Percentiles rank a stretch among this genome's conserved stretches.
Conservation (phyloP, 1,140 invertebrate genomes). For the Heliconius hewitsoni region DNA sequence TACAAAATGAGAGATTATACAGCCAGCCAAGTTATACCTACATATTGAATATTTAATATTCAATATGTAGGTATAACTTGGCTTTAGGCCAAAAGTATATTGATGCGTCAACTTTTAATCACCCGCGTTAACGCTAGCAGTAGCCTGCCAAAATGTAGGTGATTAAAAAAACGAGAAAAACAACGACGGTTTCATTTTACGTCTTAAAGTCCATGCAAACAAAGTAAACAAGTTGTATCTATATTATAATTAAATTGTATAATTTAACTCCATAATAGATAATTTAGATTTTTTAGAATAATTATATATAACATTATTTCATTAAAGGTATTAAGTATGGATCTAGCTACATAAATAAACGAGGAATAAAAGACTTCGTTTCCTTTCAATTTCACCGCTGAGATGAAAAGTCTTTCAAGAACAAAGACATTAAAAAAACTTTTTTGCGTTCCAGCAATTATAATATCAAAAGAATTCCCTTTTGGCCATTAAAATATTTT, state of each 20-base stretch:
- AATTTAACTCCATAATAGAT: too few relatives aligned
- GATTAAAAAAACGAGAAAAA: background rate
- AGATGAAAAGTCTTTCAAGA: slow-evolving; percentile 37
- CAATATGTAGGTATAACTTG: slow-evolving; percentile 31
- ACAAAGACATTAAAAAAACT: slow-evolving; percentile 38
- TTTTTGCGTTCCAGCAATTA: slow-evolving; percentile 38
- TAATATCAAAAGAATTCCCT: slow-evolving; percentile 38
- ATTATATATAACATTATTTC: slow-evolving; percentile 4
- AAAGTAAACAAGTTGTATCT: too few relatives aligned
- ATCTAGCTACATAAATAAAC: slow-evolving; percentile 34
- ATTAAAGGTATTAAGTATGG: slow-evolving; percentile 31
- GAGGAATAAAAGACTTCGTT: slow-evolving; percentile 34
- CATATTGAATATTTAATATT: slow-evolving; percentile 16
- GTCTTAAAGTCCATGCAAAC: background rate
- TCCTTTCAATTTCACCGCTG: slow-evolving; percentile 36
- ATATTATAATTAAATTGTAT: too few relatives aligned
- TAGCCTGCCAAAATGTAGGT: slow-evolving; percentile 19
- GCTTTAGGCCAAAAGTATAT: slow-evolving; percentile 24
- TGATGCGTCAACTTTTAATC: slow-evolving; percentile 36
- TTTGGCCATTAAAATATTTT: slow-evolving; percentile 33
- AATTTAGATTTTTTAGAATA: too few relatives aligned
- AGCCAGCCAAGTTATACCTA: background rate
- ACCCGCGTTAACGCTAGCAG: slow-evolving; percentile 21
- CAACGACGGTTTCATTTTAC: too few relatives aligned
- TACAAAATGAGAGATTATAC: background rate